Evolutionary conservation across 2,888 invertebrate genomes (phyloP), one percentile per base, ranked within the genome.

Genomic region (Horisme vitalbata): DNA sequence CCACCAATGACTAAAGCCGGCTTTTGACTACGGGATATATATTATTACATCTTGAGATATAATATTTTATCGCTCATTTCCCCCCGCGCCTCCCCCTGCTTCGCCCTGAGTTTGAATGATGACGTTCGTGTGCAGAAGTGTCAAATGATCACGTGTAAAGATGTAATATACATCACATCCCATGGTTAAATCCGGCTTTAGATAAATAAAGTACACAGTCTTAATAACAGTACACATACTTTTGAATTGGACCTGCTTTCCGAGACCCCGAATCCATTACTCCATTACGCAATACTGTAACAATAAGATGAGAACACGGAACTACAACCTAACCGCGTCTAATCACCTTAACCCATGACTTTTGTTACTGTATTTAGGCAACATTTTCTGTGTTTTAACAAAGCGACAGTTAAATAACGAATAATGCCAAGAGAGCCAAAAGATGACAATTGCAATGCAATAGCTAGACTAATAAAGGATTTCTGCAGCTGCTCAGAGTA

Each of bases 401-500:
- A 68, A 83, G 83, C 75, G 76, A 79, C 80, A 83, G 83, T 76
- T 75, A 82, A 82, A 75, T 79, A 79, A 77, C 75, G 74, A 75
- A 83, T 72, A 65, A 89, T 89, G 89, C 80, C 87, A 56, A 86
- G 73, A 62, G 79, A 68, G 75, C 30, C 74, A 5, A 75, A 75
- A 26, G 80, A 78, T 37, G 83, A 86, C 51, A 83, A 78, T 63
- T 90, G 90, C 63, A 86, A 80, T 54, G 83, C 88, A 28, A 78
- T 90, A 63, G 88, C 83, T 13, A 77, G 87, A 48, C 68, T 89
- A 14, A 76, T 90, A 13, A 90, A 89, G 55, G 90, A 90, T 64
- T 78, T 90, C 57, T 90, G 90, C 59, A 89, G 90, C 53, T 90
- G 90, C 43, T 83, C 90, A 0, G 88, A 90, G 55, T 85, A 89